A percentile compares a stretch with the other conserved stretches of the same genome.
phyloP scores from a whole-genome alignment of 2,113 vertebrate species.

The Cynoglossus semilaevis region DNA sequence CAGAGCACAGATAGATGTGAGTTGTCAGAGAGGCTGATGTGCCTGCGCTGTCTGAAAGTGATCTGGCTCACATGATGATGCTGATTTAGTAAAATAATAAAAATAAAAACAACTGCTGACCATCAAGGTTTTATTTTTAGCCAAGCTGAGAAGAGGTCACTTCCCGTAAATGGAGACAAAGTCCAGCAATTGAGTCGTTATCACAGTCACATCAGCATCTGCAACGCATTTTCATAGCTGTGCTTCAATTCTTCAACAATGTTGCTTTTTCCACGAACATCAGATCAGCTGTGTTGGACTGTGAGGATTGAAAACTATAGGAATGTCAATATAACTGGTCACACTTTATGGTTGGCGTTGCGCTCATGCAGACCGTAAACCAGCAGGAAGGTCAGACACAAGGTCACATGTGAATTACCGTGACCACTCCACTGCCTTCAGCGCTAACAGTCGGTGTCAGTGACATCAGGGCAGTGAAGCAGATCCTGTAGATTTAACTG shows the following conservation, averaged over 20 bases:
- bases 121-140: slow-evolving; percentile 27
- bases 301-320: background rate
- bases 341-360: background rate
- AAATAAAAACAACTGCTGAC: slow-evolving; percentile 18
- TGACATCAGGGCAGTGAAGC: slow-evolving; percentile 18
- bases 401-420: background rate
- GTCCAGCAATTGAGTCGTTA: slow-evolving; percentile 16
- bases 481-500: background rate
- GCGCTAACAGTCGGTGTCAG: slow-evolving; percentile 34
- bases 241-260: slow-evolving; percentile 3
- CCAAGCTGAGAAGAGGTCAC: slow-evolving; percentile 3
- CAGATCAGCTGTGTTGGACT: background rate
- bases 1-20: no score
- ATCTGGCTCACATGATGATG: slow-evolving; percentile 5
- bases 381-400: background rate
- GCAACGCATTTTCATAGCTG: slow-evolving; percentile 14
- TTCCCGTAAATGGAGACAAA: slow-evolving; percentile 16
- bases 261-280: background rate
- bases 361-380: background rate
- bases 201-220: slow-evolving; percentile 18
- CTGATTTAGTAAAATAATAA: slow-evolving; percentile 9
- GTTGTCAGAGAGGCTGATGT: slow-evolving; percentile 13
- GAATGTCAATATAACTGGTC: background rate
- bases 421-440: background rate
- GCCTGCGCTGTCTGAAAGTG: slow-evolving; percentile 6